Evolutionary conservation across 2,888 invertebrate genomes (phyloP).

Genomic region (Cerceris ruficornis): DNA sequence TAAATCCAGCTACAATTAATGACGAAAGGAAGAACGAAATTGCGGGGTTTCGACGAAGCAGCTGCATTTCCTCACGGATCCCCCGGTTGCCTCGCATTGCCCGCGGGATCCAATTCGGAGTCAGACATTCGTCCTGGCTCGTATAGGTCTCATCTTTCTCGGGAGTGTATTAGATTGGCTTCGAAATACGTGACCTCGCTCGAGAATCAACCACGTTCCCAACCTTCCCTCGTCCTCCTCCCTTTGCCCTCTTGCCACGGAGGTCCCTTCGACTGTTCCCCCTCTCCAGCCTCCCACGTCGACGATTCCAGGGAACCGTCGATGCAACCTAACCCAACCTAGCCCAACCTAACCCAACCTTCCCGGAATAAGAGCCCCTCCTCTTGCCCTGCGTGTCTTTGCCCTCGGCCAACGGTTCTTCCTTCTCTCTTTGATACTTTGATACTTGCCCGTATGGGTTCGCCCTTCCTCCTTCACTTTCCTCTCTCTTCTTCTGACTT

Average conservation of each 20-base stretch:
- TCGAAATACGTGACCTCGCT: slow-evolving; percentile 80
- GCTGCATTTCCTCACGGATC: slow-evolving; percentile 15
- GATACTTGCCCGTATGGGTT: neutral
- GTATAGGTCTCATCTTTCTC: slow-evolving; percentile 58
- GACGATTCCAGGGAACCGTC: slow-evolving; percentile 52
- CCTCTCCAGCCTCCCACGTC: slow-evolving; percentile 40
- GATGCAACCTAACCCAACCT: slow-evolving; percentile 53
- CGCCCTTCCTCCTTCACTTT: no score
- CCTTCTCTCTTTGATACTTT: slow-evolving; percentile 29
- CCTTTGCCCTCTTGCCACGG: slow-evolving; percentile 18
- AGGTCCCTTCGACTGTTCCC: slow-evolving; percentile 5
- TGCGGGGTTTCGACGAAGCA: neutral
- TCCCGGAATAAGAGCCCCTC: slow-evolving; percentile 55
- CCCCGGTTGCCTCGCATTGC: slow-evolving; percentile 60
- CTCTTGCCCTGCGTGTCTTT: slow-evolving; percentile 29
- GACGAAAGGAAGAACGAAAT: neutral
- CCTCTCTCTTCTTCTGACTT: no score
- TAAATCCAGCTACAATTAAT: neutral
- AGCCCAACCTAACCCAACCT: slow-evolving; percentile 43
- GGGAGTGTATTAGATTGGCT: slow-evolving; percentile 80
- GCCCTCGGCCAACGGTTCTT: slow-evolving; percentile 29
- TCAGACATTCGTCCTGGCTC: slow-evolving; percentile 61
- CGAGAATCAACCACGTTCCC: slow-evolving; percentile 81
- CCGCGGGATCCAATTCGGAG: slow-evolving; percentile 60
- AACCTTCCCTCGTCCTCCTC: slow-evolving; percentile 66